phyloP scores from a whole-genome alignment of 2,888 invertebrate species.

The Amitus sp. region DNA sequence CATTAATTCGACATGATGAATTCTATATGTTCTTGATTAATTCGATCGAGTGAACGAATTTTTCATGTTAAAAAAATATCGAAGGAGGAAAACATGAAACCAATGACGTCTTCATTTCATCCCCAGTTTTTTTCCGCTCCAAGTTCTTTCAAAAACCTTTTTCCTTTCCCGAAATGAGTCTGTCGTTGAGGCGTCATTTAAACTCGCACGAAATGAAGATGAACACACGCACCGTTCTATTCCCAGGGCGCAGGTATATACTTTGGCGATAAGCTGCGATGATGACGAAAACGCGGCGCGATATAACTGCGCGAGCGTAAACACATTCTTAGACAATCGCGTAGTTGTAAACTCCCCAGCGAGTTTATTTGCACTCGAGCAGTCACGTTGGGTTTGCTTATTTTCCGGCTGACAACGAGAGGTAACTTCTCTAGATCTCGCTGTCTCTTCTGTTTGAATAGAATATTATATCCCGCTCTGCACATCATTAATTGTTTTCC shows the following conservation, averaged over 20 bases:
- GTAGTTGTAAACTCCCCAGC: slow-evolving; percentile 51
- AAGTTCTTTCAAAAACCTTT: too few species aligned
- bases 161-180: too few species aligned
- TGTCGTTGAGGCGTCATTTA: slow-evolving; percentile 14
- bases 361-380: slow-evolving; percentile 50
- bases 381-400: slow-evolving; percentile 28
- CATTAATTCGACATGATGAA: too few species aligned
- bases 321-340: slow-evolving; percentile 55
- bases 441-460: slow-evolving; percentile 13
- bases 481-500: slow-evolving; percentile 30
- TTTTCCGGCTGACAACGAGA: slow-evolving; percentile 30
- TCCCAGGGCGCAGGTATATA: slow-evolving; percentile 11
- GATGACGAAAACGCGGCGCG: slow-evolving; percentile 13
- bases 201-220: slow-evolving; percentile 20
- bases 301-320: slow-evolving; percentile 12
- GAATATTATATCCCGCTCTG: slow-evolving; percentile 4
- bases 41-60: too few species aligned
- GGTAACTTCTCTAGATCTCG: slow-evolving; percentile 13
- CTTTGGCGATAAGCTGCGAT: slow-evolving; percentile 19
- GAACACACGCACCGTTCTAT: slow-evolving; percentile 11
- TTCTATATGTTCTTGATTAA: too few species aligned
- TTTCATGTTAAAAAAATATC: too few species aligned
- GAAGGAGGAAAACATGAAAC: too few species aligned
- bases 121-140: too few species aligned
- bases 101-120: too few species aligned